Evolutionary conservation across 2,113 vertebrate species (phyloP).

Genomic region (Pontoporia blainvillei): DNA sequence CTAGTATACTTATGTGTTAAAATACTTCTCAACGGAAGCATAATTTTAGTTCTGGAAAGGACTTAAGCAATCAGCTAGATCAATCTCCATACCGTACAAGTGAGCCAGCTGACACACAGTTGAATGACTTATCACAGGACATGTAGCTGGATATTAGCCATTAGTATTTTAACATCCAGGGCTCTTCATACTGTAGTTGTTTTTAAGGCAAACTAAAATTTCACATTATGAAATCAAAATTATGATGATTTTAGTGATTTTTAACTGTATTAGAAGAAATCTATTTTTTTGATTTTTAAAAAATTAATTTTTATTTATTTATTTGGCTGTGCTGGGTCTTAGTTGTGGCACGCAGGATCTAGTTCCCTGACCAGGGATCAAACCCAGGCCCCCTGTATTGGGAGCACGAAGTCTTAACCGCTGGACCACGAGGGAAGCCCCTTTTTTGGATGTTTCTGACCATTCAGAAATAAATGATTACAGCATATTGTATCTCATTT

Average conservation of each 20-base stretch:
- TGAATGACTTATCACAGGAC: not conserved
- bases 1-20: constrained; percentile 15
- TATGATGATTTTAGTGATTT: not conserved
- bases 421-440: no score
- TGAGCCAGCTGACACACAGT: not conserved
- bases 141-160: not conserved
- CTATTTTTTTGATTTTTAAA: not conserved
- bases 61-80: not conserved
- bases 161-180: not conserved
- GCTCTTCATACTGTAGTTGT: not conserved
- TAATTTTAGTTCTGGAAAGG: constrained; percentile 2
- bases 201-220: constrained; percentile 25
- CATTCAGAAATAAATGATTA: not conserved
- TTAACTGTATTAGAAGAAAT: not conserved
- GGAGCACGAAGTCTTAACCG: no score
- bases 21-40: not conserved
- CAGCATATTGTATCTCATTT: not conserved
- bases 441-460: not conserved
- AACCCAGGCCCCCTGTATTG: no score
- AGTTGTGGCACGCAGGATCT: no score
- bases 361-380: no score
- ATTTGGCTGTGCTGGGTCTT: no score
- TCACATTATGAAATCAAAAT: not conserved
- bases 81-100: not conserved
- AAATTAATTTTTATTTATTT: no score